Evolutionary conservation across 2,113 vertebrate species (phyloP).

Genomic region (Carettochelys insculpta): DNA sequence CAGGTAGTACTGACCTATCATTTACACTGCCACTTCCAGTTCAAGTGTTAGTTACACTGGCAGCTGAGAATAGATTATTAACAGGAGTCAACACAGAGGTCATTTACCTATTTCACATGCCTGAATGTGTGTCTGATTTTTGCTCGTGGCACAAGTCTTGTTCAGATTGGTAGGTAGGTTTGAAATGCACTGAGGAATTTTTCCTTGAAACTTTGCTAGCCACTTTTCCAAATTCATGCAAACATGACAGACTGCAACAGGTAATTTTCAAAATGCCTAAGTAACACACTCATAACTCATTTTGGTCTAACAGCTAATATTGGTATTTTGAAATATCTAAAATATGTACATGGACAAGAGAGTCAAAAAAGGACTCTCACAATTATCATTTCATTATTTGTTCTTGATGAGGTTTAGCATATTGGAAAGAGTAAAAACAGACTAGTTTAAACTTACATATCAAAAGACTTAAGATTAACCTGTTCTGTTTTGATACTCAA

Average conservation of each 20-base stretch:
- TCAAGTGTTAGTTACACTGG: neutral
- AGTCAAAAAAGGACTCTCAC: neutral
- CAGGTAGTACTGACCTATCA: neutral
- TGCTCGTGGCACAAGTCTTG: neutral
- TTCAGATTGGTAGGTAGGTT: neutral
- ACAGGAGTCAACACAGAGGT: neutral
- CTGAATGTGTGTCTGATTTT: neutral
- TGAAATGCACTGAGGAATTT: neutral
- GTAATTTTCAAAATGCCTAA: neutral
- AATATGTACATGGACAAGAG: neutral
- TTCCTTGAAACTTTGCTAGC: neutral
- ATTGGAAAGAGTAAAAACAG: neutral
- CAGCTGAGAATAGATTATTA: neutral
- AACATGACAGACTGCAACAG: neutral
- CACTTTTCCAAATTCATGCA: neutral
- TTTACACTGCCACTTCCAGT: neutral
- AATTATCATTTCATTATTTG: neutral
- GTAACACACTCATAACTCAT: accelerated
- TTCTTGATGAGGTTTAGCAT: neutral
- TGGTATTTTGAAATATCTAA: neutral
- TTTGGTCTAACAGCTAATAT: neutral
- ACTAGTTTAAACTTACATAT: neutral
- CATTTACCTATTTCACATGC: neutral
- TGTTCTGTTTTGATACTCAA: neutral
- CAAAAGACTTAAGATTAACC: neutral